phyloP scores from a whole-genome alignment of 2,797 vertebrate genomes.

The Malurus leucopterus region DNA sequence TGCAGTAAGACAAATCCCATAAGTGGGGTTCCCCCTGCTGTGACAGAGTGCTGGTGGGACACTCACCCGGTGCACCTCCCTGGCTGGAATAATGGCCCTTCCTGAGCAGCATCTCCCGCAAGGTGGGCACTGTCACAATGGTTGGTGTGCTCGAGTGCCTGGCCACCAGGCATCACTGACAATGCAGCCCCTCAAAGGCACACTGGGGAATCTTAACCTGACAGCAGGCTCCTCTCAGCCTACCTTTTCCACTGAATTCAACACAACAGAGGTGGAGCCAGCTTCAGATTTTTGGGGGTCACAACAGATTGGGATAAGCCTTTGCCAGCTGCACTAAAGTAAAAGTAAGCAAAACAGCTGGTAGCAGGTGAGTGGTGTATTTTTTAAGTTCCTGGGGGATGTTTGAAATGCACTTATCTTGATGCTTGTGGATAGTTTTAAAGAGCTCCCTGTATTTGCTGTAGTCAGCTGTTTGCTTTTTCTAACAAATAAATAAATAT shows the following conservation, averaged over 20 bases:
- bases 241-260: neutral
- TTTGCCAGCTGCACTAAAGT: neutral
- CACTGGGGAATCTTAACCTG: neutral
- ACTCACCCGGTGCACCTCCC: neutral
- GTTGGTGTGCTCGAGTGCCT: neutral
- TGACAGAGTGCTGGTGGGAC: neutral
- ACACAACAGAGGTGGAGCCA: neutral
- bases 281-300: neutral
- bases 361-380: neutral
- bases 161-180: neutral
- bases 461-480: constrained; percentile 10
- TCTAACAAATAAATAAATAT: constrained; percentile 3
- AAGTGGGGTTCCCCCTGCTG: neutral
- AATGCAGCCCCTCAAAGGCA: neutral
- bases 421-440: neutral
- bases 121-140: neutral
- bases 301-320: neutral
- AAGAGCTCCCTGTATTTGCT: neutral
- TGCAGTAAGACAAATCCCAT: accelerated
- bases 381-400: constrained; percentile 12
- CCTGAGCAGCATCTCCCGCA: neutral
- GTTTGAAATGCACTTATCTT: constrained; percentile 25
- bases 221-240: neutral
- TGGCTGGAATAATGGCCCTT: neutral
- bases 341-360: neutral